Percentiles rank a stretch among this genome's conserved stretches.
Evolutionary conservation across 1,140 invertebrate genomes (phyloP).

Genomic region (Gryon sp.): DNA sequence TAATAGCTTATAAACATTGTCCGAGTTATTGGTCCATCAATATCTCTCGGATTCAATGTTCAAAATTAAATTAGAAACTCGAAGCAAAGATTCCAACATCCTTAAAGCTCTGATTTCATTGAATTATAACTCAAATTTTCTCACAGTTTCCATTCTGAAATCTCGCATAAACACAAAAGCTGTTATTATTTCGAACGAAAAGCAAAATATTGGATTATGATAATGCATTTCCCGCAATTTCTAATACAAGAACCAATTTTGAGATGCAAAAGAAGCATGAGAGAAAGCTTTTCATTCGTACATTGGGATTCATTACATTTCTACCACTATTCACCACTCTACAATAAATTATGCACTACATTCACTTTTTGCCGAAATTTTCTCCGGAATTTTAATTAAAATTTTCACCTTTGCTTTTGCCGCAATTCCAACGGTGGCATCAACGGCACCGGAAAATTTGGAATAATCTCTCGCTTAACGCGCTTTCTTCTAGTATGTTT

Average conservation of each 20-base stretch:
- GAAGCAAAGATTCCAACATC: slow-evolving; percentile 9
- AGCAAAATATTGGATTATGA: background rate
- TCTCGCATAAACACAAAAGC: background rate
- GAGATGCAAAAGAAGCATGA: background rate
- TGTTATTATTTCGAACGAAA: slow-evolving; percentile 23
- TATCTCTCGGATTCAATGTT: slow-evolving; percentile 15
- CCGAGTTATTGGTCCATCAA: slow-evolving; percentile 19
- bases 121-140: slow-evolving; percentile 6
- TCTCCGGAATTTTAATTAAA: slow-evolving; percentile 58
- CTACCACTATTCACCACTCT: slow-evolving; percentile 4
- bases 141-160: background rate
- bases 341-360: slow-evolving; percentile 50
- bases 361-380: slow-evolving; percentile 43
- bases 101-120: background rate
- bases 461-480: slow-evolving; percentile 56
- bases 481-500: slow-evolving; percentile 50
- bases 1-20: slow-evolving; percentile 6
- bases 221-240: background rate
- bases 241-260: slow-evolving; percentile 11
- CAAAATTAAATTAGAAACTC: slow-evolving; percentile 30
- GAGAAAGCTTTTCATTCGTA: slow-evolving; percentile 25
- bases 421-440: slow-evolving; percentile 13
- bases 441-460: slow-evolving; percentile 35
- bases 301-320: slow-evolving; percentile 37
- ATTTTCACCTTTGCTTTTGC: slow-evolving; percentile 53